phyloP scores from a whole-genome alignment of 2,113 vertebrate genomes.

The Okapia johnstoni region DNA sequence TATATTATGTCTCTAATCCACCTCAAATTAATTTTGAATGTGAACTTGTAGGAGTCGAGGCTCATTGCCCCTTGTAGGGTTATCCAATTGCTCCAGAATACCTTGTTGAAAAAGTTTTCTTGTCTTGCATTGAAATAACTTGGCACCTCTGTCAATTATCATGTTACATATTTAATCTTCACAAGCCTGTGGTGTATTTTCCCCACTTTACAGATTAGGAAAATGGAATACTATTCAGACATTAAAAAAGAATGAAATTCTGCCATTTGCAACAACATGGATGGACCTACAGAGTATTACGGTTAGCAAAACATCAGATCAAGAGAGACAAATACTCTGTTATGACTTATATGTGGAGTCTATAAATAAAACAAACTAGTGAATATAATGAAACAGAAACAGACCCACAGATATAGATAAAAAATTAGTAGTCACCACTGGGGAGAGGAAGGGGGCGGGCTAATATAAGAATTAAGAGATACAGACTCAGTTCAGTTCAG shows the following conservation, averaged over 20 bases:
- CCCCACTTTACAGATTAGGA: not conserved
- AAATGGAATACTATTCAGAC: not conserved
- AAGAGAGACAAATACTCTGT: not conserved
- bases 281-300: not conserved
- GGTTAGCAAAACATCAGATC: not conserved
- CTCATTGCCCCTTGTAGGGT: not conserved
- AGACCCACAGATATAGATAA: not conserved
- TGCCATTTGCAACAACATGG: not conserved
- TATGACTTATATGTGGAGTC: too few relatives aligned
- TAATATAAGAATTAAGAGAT: not conserved
- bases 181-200: not conserved
- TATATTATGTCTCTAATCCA: not conserved
- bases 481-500: not conserved
- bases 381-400: not conserved
- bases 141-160: not conserved
- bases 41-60: not conserved
- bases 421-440: not conserved
- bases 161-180: not conserved
- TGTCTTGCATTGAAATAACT: not conserved
- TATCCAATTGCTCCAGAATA: not conserved
- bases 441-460: not conserved
- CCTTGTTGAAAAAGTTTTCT: not conserved
- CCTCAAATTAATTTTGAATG: not conserved
- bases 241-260: not conserved
- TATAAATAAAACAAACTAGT: not conserved